Percentiles rank a stretch among this genome's conserved stretches.
These are phyloP conservation scores for Anthoscopus minutus DNA, from an alignment of 2,113 vertebrate species.

Conservation along the genomic window DNA sequence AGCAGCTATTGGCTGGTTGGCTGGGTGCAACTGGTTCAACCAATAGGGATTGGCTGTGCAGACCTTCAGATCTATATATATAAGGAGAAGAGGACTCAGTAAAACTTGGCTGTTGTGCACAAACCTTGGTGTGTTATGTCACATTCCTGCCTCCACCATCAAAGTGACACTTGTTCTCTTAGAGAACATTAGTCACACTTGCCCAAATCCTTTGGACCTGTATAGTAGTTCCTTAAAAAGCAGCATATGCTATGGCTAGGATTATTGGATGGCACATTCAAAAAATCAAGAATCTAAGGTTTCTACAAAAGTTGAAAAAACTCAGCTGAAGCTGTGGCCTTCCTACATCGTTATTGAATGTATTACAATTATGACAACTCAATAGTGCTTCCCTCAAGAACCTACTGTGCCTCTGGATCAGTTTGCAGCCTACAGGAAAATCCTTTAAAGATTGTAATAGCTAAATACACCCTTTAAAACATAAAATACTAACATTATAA, in stretches of 20 bases:
- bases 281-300: background rate
- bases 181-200: background rate
- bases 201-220: background rate
- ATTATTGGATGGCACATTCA: background rate
- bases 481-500: background rate
- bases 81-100: background rate
- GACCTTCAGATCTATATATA: background rate
- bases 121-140: too few relatives aligned
- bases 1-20: background rate
- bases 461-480: background rate
- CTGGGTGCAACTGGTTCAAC: background rate
- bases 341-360: too few relatives aligned
- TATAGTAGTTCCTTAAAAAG: background rate
- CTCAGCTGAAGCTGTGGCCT: background rate
- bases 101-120: background rate
- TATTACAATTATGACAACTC: background rate
- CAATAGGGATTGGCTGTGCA: background rate
- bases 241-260: background rate
- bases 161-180: background rate
- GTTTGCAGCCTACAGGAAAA: background rate
- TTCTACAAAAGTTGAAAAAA: background rate
- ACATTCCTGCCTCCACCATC: background rate
- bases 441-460: background rate
- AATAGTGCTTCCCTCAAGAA: background rate
- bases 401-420: background rate